Base-by-base conservation (phyloP, 1,140 invertebrate genomes). In the Reticulitermes speratus region DNA sequence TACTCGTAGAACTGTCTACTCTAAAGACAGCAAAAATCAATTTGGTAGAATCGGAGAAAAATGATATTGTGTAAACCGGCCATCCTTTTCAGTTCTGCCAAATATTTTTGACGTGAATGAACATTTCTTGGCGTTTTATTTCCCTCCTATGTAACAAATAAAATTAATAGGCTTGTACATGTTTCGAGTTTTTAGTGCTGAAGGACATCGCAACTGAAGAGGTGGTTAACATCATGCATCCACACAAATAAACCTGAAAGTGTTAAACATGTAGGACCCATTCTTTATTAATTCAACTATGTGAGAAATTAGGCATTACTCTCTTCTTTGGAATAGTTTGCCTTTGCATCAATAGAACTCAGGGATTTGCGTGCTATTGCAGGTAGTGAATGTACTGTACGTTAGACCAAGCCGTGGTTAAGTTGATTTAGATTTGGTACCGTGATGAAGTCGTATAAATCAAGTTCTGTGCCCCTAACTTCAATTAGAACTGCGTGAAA, bases 391-490 rank as follows among this genome's bases (percentile, higher is more conserved):
- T 75, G 3, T 75, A 75, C 65, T 19, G n/a, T 75, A 75, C 65
- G 65, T 75, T 75, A 30, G 25, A 30, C 65, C 65, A 30, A 65
- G 52, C 65, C 65, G n/a, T 25, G 25, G 65, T 75, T 75, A 75
- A 75, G 25, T 75, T 75, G 25, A 9, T 75, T 75, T 75, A 14
- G 25, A 75, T 6, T 75, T 55, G 52, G 52, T 55, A 16, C 52
- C 65, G 65, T 75, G 65, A 75, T 75, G 25, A 75, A 75, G 65
- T 75, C 65, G 65, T 30, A 75, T 75, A 75, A 75, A 75, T 75
- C 65, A 30, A 65, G n/a, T 75, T 75, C n/a, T 75, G 65, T 75
- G 65, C 25, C 65, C 65, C 65, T 75, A 75, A 75, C 65, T 75
- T 75, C 65, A 75, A 75, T 75, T 75, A 75, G 65, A 30, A 30